Conservation (phyloP, 2,888 invertebrate genomes). For the Lepeophtheirus nordmannii region DNA sequence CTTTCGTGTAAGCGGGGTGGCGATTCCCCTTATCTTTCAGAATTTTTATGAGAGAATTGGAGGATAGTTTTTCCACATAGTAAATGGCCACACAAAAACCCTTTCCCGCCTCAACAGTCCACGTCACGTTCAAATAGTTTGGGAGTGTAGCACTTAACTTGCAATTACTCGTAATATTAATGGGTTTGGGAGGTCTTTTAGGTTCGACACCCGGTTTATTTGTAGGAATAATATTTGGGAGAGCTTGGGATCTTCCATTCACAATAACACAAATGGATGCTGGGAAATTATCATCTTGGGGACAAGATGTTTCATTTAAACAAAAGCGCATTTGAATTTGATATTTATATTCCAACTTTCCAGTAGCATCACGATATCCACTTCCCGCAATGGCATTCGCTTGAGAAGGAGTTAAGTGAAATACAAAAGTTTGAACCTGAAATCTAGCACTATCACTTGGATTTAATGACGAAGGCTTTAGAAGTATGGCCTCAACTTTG, state of each 20-base stretch:
- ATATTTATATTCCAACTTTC: conserved; percentile 48
- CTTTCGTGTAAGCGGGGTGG: conserved; percentile 17
- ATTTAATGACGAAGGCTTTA: conserved; percentile 70
- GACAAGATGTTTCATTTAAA: conserved; percentile 60
- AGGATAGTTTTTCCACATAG: conserved; percentile 20
- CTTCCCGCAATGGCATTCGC: conserved; percentile 78
- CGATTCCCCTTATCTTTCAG: conserved; percentile 21
- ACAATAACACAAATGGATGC: conserved; percentile 80
- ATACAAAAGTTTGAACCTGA: conserved; percentile 70
- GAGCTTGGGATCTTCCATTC: conserved; percentile 70
- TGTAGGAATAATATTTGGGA: conserved; percentile 70
- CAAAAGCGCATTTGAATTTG: conserved; percentile 86
- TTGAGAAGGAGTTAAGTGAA: conserved; percentile 80
- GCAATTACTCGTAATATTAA: conserved; percentile 76
- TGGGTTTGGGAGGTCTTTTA: conserved; percentile 84
- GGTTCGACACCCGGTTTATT: conserved; percentile 94
- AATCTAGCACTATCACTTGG: conserved; percentile 38
- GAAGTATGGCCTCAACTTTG: conserved; percentile 65
- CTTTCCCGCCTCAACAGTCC: conserved; percentile 20
- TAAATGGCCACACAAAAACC: conserved; percentile 12
- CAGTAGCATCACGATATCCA: conserved; percentile 44
- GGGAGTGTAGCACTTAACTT: conserved; percentile 69
- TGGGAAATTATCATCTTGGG: conserved; percentile 88
- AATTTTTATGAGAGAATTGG: conserved; percentile 6
- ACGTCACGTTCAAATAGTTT: conserved; percentile 55